Conservation (phyloP, 2,797 vertebrate species). For the Mormyrus hasselquistii region DNA sequence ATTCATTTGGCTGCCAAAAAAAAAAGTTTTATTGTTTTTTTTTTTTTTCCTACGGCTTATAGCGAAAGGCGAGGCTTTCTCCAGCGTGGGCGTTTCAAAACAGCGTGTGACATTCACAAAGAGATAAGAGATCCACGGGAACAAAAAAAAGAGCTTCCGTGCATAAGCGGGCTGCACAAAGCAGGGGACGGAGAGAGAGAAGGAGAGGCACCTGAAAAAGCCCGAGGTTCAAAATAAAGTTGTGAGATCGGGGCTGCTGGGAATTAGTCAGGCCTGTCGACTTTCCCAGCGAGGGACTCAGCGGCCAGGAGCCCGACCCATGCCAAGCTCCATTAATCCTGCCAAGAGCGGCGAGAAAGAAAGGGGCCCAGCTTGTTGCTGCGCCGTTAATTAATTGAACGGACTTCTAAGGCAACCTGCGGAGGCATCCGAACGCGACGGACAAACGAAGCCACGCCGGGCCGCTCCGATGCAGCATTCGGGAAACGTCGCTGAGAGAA, state of each 20-base stretch:
- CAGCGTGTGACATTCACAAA: not conserved
- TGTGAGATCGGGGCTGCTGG: constrained; percentile 55
- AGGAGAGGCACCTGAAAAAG: constrained; percentile 58
- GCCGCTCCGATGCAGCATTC: not conserved
- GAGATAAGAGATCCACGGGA: not conserved
- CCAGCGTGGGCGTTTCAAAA: not conserved
- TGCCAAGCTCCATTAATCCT: constrained; percentile 66
- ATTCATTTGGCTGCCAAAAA: not conserved
- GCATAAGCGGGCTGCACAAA: constrained; percentile 24
- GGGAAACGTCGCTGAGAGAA: constrained; percentile 21
- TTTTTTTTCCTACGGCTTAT: not conserved
- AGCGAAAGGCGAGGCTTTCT: not conserved
- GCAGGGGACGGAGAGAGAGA: constrained; percentile 33
- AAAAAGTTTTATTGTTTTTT: not conserved
- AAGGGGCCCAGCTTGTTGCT: constrained; percentile 58
- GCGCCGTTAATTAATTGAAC: constrained; percentile 68
- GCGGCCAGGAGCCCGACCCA: constrained; percentile 58
- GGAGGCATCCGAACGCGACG: constrained; percentile 41
- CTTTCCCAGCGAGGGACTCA: constrained; percentile 55
- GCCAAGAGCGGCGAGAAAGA: constrained; percentile 55
- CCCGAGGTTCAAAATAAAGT: constrained; percentile 65
- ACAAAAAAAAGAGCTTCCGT: not conserved
- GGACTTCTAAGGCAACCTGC: constrained; percentile 55
- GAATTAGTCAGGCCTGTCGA: constrained; percentile 23
- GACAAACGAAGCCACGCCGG: constrained; percentile 52